These are phyloP conservation scores for Galerucella pusilla DNA, from an alignment of 2,888 invertebrate genomes.

Conservation along the genomic window DNA sequence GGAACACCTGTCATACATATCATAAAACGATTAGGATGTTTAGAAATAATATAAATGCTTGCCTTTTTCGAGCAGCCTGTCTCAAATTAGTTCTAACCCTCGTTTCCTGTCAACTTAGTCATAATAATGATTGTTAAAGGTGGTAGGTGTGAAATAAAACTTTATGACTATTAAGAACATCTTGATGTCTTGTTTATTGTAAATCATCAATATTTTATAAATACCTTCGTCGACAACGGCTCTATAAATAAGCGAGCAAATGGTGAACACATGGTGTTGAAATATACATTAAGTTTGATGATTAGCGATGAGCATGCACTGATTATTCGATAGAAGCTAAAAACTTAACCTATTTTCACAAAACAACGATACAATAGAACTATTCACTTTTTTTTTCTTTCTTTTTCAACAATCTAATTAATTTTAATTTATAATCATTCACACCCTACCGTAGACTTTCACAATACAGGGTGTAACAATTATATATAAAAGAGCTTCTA, in stretches of 20 bases:
- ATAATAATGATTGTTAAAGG: slow-evolving; percentile 46
- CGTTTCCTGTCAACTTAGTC: slow-evolving; percentile 49
- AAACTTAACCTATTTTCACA: not conserved
- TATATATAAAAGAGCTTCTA: too few species aligned
- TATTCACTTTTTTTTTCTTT: too few species aligned
- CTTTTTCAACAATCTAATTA: too few species aligned
- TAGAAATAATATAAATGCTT: slow-evolving; percentile 46
- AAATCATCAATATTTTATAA: slow-evolving; percentile 25
- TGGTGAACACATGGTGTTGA: slow-evolving; percentile 23
- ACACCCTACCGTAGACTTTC: too few species aligned
- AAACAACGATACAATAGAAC: too few species aligned
- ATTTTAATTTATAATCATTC: too few species aligned
- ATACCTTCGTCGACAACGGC: slow-evolving; percentile 9
- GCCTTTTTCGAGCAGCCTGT: slow-evolving; percentile 44
- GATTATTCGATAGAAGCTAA: not conserved
- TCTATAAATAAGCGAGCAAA: slow-evolving; percentile 15
- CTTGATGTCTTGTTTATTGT: slow-evolving; percentile 38
- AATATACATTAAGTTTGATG: slow-evolving; percentile 5
- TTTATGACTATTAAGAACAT: slow-evolving; percentile 47
- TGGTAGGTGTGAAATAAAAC: slow-evolving; percentile 44
- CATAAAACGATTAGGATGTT: slow-evolving; percentile 45
- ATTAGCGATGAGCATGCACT: not conserved
- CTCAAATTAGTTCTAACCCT: slow-evolving; percentile 47
- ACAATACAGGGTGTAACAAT: too few species aligned
- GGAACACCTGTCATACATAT: slow-evolving; percentile 41